These are phyloP conservation scores for Zaprionus lachaisei DNA, from an alignment of 1,140 invertebrate species.

Conservation along the genomic window DNA sequence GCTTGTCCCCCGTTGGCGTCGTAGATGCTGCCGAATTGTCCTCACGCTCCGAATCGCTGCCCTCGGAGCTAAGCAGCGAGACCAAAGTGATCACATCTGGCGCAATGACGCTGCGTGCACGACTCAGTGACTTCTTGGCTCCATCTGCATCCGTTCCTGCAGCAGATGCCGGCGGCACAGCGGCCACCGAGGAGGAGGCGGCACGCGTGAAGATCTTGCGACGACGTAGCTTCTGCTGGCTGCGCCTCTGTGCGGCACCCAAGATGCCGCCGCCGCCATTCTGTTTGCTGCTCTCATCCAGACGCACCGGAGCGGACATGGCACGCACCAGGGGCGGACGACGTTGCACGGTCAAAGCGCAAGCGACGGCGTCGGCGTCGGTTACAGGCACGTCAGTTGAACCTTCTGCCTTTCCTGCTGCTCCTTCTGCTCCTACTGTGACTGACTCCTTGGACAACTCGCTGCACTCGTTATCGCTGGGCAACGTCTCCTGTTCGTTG, in stretches of 20 bases:
- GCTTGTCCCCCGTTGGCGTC: constrained; percentile 39
- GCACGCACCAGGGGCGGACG: constrained; percentile 81
- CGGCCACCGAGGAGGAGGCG: constrained; percentile 43
- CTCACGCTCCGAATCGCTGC: constrained; percentile 82
- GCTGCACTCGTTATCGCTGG: constrained; percentile 51
- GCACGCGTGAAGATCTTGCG: constrained; percentile 73
- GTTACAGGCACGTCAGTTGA: constrained; percentile 9
- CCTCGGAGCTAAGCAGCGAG: constrained; percentile 81
- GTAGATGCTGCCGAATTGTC: constrained; percentile 52
- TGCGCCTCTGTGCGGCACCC: constrained; percentile 64
- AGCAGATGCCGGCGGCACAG: constrained; percentile 9
- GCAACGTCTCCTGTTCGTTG: constrained; percentile 64
- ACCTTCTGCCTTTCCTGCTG: background rate
- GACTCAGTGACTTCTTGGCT: constrained; percentile 60
- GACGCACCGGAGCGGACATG: constrained; percentile 83
- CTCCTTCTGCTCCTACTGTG: background rate
- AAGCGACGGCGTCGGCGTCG: constrained; percentile 39
- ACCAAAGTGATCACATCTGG: constrained; percentile 81
- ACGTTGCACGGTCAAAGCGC: constrained; percentile 69
- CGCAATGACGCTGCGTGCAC: constrained; percentile 71
- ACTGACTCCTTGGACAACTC: constrained; percentile 26
- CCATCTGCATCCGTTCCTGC: constrained; percentile 12
- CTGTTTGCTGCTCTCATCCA: constrained; percentile 73
- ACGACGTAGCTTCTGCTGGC: constrained; percentile 73
- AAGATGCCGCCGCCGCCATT: constrained; percentile 35